Conservation (phyloP, 2,797 vertebrate species). For the Argyrosomus regius region DNA sequence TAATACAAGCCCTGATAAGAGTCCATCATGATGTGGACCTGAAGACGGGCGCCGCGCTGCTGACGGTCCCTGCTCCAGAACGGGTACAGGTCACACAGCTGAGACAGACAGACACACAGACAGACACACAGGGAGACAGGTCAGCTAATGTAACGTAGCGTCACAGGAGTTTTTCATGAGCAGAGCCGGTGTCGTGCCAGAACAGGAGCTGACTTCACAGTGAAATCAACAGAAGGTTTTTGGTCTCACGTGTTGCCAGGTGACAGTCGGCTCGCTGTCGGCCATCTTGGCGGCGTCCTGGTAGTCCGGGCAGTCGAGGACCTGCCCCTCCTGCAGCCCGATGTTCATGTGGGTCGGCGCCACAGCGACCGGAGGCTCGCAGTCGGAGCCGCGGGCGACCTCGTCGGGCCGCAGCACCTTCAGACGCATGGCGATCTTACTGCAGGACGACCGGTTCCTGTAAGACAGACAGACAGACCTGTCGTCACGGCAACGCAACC, state of each 20-base stretch:
- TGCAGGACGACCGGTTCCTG: slow-evolving; percentile 92
- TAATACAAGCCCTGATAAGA: slow-evolving; percentile 83
- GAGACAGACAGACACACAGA: neutral
- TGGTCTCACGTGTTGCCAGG: slow-evolving; percentile 82
- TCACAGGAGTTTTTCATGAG: too few species aligned
- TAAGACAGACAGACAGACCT: neutral
- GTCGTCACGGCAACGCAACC: neutral
- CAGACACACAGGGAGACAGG: too few species aligned
- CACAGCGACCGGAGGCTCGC: slow-evolving; percentile 19
- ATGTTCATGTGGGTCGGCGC: neutral
- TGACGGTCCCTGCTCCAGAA: neutral
- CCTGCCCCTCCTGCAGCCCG: slow-evolving; percentile 49
- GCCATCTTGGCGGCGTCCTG: slow-evolving; percentile 82
- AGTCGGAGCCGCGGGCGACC: slow-evolving; percentile 11
- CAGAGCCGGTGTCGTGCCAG: too few species aligned
- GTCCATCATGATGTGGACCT: slow-evolving; percentile 72
- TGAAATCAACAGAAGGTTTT: too few species aligned
- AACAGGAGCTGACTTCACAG: neutral
- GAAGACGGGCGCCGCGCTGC: slow-evolving; percentile 63
- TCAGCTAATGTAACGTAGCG: too few species aligned
- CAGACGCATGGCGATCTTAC: slow-evolving; percentile 89
- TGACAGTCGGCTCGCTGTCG: slow-evolving; percentile 76
- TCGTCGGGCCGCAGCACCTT: slow-evolving; percentile 82
- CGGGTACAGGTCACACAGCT: neutral
- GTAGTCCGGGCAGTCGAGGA: slow-evolving; percentile 88